Base-by-base conservation (phyloP, 2,888 invertebrate species). In the Dorcus parallelipipedus region DNA sequence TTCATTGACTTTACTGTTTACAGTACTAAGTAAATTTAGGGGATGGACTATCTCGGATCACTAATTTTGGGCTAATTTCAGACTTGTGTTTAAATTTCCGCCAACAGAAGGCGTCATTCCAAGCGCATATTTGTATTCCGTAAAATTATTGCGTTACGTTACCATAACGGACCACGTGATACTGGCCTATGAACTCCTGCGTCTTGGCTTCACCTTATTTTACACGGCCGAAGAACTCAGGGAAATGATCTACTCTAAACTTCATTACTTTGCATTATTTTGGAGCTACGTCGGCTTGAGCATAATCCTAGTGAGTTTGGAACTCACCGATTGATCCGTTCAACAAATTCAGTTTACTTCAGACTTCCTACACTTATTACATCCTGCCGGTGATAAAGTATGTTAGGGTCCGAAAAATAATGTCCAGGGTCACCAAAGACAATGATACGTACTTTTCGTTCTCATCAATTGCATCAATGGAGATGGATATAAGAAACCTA, bases 1-100 rank as follows among this genome's bases (percentile, higher is more conserved):
- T 83, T 90, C 61, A 69, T 91, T 0, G 90, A 91, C 72, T 90
- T 91, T 69, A 83, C 85, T 7, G 79, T 90, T 33, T 91, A 87
- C 75, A 91, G 85, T 42, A 77, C 82, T 43, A 84, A 85, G 86
- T 87, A 76, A 74, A 51, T 50, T 10, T 54, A 26, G 9, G 17
- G n/a, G 9, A 2, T 54, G 49, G 14, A 14, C 42, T 42, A 8
- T 6, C 7, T 42, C 38, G 14, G 6, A 3, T 42, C 7, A 6
- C 42, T 10, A 41, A 41, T 14, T 41, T 41, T 45, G 45, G 9
- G 3, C 26, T 6, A 2, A 17, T 73, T 70, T 41, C 65, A 88
- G 88, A 72, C 73, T 89, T 14, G 76, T 86, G 10, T 83, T 87
- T 52, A 90, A 91, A 77, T 82, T 88, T 66, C 87, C 89, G 1